phyloP scores from a whole-genome alignment of 92 coral and sea anemone genomes.

The Parazoanthus darwini region DNA sequence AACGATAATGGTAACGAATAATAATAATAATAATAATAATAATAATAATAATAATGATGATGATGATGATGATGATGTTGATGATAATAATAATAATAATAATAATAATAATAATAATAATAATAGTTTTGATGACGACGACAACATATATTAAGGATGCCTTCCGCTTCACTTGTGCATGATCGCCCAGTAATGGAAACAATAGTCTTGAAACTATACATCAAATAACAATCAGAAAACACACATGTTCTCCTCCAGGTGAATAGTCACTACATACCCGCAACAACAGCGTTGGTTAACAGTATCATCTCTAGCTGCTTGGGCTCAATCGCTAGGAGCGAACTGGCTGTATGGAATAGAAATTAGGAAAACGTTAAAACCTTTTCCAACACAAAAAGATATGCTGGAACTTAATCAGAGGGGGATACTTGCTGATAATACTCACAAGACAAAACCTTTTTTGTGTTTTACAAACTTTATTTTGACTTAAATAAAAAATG shows the following conservation, averaged over 20 bases:
- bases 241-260: neutral
- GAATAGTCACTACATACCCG: neutral
- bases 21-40: too few species aligned
- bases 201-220: neutral
- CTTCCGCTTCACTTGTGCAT: neutral
- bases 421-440: neutral
- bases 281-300: neutral
- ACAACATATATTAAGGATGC: neutral
- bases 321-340: constrained; percentile 60
- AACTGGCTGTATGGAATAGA: constrained; percentile 51
- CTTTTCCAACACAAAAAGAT: neutral
- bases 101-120: too few species aligned
- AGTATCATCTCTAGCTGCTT: constrained; percentile 59
- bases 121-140: too few species aligned
- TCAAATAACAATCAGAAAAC: too few species aligned
- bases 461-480: too few species aligned
- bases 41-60: too few species aligned
- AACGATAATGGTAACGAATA: too few species aligned
- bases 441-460: too few species aligned
- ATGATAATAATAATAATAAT: too few species aligned
- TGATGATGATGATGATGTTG: too few species aligned
- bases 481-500: too few species aligned
- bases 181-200: neutral
- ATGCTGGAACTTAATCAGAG: neutral
- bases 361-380: neutral